phyloP scores from a whole-genome alignment of 2,888 invertebrate genomes.

The Chloromyia formosa region DNA sequence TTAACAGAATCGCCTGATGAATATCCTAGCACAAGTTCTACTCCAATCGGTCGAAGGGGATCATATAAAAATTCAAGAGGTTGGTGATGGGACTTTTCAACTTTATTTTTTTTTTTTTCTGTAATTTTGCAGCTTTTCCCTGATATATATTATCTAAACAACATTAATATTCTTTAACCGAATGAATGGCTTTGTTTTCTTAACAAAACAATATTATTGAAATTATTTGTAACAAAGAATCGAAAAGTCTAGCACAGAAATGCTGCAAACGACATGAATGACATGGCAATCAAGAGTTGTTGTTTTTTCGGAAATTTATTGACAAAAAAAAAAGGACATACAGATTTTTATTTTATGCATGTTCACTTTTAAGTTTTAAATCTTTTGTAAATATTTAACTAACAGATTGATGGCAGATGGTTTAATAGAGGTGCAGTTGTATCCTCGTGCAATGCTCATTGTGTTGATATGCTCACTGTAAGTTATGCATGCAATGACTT shows the following conservation, averaged over 20 bases:
- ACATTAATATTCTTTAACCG: slow-evolving; percentile 50
- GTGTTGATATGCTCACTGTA: too few species aligned
- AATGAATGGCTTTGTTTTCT: slow-evolving; percentile 40
- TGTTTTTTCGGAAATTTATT: too few species aligned
- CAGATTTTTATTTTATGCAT: too few species aligned
- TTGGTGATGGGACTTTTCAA: slow-evolving; percentile 65
- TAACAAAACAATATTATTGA: slow-evolving; percentile 17
- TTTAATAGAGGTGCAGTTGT: too few species aligned
- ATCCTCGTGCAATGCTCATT: too few species aligned
- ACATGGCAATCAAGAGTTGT: too few species aligned
- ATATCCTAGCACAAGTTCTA: slow-evolving; percentile 68
- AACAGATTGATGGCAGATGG: too few species aligned
- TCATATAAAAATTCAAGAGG: slow-evolving; percentile 90
- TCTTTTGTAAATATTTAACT: too few species aligned
- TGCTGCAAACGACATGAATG: too few species aligned
- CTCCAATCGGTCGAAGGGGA: slow-evolving; percentile 80
- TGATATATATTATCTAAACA: slow-evolving; percentile 14
- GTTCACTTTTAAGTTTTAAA: too few species aligned
- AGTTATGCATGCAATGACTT: too few species aligned
- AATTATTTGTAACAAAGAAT: slow-evolving; percentile 4
- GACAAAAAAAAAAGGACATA: too few species aligned
- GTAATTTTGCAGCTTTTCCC: slow-evolving; percentile 6
- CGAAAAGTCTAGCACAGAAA: not conserved
- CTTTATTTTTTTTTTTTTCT: not conserved
- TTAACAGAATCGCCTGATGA: slow-evolving; percentile 64